Evolutionary conservation across 2,888 invertebrate species (phyloP).

Genomic region (Schizaphis graminum): DNA sequence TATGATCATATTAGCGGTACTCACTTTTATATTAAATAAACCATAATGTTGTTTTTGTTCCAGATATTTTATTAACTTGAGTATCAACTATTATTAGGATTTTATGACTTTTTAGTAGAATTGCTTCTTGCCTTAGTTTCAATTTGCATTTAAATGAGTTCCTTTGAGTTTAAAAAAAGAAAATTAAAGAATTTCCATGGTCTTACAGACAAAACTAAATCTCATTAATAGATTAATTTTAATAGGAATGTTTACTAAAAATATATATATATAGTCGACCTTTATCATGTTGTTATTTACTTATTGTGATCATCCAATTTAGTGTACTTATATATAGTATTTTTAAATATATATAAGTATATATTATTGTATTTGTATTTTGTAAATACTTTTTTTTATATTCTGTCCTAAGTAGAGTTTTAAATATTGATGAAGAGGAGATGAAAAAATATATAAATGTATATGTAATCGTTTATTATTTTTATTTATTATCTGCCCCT

Average conservation of each 20-base stretch:
- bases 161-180: constrained; percentile 51
- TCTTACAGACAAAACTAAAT: constrained; percentile 53
- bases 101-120: constrained; percentile 42
- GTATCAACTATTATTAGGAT: constrained; percentile 57
- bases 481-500: constrained; percentile 18
- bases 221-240: constrained; percentile 58
- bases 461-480: constrained; percentile 49
- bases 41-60: constrained; percentile 27
- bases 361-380: constrained; percentile 65
- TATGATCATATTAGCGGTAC: constrained; percentile 16
- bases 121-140: constrained; percentile 57
- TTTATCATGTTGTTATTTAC: constrained; percentile 66
- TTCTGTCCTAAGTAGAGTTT: constrained; percentile 66
- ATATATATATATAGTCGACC: constrained; percentile 56
- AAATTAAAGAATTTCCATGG: constrained; percentile 33
- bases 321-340: constrained; percentile 65
- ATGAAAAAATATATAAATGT: constrained; percentile 65
- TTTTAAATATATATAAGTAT: constrained; percentile 57
- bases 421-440: constrained; percentile 58
- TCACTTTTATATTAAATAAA: background rate
- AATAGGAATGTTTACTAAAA: constrained; percentile 64
- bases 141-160: constrained; percentile 58
- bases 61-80: constrained; percentile 48
- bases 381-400: constrained; percentile 66
- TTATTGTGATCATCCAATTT: constrained; percentile 66